Conservation (phyloP, 2,113 vertebrate species). For the Centropus unirufus region DNA sequence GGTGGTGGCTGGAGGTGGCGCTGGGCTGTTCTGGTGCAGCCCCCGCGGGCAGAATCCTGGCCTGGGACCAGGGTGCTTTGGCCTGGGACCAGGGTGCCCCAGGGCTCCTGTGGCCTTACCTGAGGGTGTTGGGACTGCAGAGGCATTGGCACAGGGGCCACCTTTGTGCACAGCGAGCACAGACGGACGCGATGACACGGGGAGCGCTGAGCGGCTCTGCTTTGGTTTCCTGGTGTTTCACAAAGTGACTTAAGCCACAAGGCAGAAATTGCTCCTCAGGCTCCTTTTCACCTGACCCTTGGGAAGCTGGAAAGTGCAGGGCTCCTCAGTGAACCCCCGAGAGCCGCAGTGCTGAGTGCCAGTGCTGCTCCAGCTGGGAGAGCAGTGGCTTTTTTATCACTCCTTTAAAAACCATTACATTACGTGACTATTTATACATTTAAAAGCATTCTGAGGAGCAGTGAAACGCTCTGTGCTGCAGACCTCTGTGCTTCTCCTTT, state of each 20-base stretch:
- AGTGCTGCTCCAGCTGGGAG: not conserved
- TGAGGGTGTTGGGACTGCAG: not conserved
- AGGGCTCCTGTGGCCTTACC: not conserved
- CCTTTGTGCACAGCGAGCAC: not conserved
- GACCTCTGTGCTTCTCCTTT: not conserved
- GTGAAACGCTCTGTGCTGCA: not conserved
- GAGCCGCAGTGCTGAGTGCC: not conserved
- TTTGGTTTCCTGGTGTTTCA: not conserved
- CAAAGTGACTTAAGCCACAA: not conserved
- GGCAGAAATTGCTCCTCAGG: not conserved
- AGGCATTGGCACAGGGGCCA: not conserved
- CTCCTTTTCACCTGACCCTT: not conserved
- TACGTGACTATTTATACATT: not conserved
- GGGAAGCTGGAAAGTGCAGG: not conserved
- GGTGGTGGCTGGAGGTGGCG: not conserved
- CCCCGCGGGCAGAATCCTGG: not conserved
- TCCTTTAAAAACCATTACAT: not conserved
- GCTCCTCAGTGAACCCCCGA: not conserved
- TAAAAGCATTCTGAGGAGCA: not conserved
- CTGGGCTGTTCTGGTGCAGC: not conserved
- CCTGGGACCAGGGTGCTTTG: not conserved
- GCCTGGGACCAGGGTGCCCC: not conserved
- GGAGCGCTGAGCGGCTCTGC: not conserved
- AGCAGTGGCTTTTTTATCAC: not conserved
- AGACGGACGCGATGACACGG: accelerated